Conservation (phyloP, 2,888 invertebrate genomes). For the Parascotia fuliginaria region DNA sequence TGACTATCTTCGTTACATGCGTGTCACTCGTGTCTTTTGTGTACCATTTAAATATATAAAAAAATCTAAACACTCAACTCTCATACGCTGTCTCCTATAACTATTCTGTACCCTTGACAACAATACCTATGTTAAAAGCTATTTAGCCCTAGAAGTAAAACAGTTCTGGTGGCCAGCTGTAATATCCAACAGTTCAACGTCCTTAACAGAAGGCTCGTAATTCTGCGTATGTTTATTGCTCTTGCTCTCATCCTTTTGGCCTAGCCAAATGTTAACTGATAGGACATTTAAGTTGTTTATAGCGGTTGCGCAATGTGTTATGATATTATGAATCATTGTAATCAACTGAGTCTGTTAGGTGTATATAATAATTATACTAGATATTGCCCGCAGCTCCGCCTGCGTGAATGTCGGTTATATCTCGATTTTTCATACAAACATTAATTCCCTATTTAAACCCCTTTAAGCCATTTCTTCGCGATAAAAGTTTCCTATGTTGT, state of each 20-base stretch:
- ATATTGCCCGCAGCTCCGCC: too few species aligned
- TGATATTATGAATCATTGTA: background rate
- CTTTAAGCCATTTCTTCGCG: too few species aligned
- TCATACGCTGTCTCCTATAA: background rate
- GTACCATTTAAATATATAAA: too few species aligned
- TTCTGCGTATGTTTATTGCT: slow-evolving; percentile 21
- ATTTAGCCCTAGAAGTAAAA: slow-evolving; percentile 34
- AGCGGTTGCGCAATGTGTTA: background rate
- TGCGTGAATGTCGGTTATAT: too few species aligned
- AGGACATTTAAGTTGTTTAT: background rate
- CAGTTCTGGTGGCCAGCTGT: slow-evolving; percentile 59
- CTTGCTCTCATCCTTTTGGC: background rate
- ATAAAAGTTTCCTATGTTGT: too few species aligned
- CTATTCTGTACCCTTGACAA: slow-evolving; percentile 2
- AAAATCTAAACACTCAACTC: too few species aligned
- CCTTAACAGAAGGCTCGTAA: slow-evolving; percentile 40
- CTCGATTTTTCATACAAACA: too few species aligned
- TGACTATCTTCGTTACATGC: too few species aligned
- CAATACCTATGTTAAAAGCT: slow-evolving; percentile 24
- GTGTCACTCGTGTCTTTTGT: too few species aligned
- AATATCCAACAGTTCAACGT: slow-evolving; percentile 53
- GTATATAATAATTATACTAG: too few species aligned
- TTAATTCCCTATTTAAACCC: too few species aligned
- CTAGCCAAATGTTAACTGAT: slow-evolving; percentile 8
- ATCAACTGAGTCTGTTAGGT: background rate